A percentile compares a stretch with the other conserved stretches of the same genome.
These are phyloP conservation scores for Otocyon megalotis DNA, from an alignment of 2,113 vertebrate genomes.

Conservation along the genomic window DNA sequence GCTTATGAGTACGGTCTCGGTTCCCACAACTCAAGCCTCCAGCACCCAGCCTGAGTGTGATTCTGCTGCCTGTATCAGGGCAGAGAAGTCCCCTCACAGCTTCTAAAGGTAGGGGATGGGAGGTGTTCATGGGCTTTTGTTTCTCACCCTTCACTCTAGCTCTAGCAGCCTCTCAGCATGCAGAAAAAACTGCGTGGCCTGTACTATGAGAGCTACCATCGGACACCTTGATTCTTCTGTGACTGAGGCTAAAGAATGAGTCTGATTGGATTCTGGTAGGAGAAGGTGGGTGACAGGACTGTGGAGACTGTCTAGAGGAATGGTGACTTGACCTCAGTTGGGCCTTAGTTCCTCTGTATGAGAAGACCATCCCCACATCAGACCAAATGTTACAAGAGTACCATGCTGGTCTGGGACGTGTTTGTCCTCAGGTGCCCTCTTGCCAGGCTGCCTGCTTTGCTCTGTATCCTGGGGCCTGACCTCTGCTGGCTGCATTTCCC, in stretches of 20 bases:
- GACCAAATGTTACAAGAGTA: not conserved
- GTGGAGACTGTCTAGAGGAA: not conserved
- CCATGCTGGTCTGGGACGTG: not conserved
- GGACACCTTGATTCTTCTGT: not conserved
- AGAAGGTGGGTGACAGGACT: not conserved
- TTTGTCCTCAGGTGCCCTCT: not conserved
- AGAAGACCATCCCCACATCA: not conserved
- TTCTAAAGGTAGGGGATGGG: not conserved
- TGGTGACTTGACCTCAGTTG: not conserved
- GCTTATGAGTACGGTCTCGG: too few relatives aligned
- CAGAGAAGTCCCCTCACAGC: not conserved
- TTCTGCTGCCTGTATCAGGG: not conserved
- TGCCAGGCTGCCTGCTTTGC: not conserved
- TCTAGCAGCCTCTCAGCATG: not conserved
- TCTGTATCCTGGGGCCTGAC: not conserved
- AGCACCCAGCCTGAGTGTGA: not conserved
- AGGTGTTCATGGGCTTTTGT: not conserved
- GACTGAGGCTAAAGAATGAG: not conserved
- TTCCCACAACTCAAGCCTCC: not conserved
- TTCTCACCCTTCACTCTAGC: not conserved
- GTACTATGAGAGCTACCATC: not conserved
- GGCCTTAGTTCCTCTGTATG: not conserved
- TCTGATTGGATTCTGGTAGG: not conserved
- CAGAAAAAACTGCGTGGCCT: not conserved
- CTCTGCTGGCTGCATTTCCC: not conserved